A percentile compares a stretch with the other conserved stretches of the same genome.
phyloP scores from a whole-genome alignment of 2,113 vertebrate species.

The Saccopteryx leptura region DNA sequence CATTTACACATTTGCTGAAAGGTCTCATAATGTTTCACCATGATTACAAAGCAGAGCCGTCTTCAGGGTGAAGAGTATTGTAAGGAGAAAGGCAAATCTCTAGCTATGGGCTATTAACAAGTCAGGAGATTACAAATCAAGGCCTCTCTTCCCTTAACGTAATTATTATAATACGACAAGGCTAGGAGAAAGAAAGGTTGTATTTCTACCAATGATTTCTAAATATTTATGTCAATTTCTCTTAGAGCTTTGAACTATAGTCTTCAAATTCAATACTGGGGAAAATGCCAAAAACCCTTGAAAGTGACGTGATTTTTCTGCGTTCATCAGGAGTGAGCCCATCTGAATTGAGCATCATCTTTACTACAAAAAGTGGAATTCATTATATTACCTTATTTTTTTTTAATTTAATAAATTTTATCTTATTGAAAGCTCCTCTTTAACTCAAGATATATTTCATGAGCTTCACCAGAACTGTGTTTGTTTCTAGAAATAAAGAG shows the following conservation, averaged over 20 bases:
- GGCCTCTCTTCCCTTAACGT: background rate
- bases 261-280: slow-evolving; percentile 37
- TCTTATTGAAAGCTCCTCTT: background rate
- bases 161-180: background rate
- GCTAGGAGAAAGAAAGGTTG: background rate
- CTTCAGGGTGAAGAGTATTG: background rate
- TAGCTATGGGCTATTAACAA: background rate
- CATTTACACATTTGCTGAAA: slow-evolving; percentile 2
- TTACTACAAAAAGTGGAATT: slow-evolving; percentile 46
- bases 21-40: background rate
- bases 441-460: slow-evolving; percentile 49
- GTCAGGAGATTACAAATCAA: background rate
- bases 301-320: background rate
- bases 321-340: background rate
- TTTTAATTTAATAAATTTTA: slow-evolving; percentile 69
- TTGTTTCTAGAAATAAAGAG: slow-evolving; percentile 30
- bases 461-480: background rate
- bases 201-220: slow-evolving; percentile 28
- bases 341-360: background rate
- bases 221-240: slow-evolving; percentile 70
- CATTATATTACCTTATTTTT: slow-evolving; percentile 18
- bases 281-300: slow-evolving; percentile 39
- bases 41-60: background rate
- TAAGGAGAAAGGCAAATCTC: background rate
- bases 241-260: slow-evolving; percentile 69